A percentile compares a stretch with the other conserved stretches of the same genome.
phyloP scores from a whole-genome alignment of 1,140 invertebrate species.

The Marisa cornuarietis region DNA sequence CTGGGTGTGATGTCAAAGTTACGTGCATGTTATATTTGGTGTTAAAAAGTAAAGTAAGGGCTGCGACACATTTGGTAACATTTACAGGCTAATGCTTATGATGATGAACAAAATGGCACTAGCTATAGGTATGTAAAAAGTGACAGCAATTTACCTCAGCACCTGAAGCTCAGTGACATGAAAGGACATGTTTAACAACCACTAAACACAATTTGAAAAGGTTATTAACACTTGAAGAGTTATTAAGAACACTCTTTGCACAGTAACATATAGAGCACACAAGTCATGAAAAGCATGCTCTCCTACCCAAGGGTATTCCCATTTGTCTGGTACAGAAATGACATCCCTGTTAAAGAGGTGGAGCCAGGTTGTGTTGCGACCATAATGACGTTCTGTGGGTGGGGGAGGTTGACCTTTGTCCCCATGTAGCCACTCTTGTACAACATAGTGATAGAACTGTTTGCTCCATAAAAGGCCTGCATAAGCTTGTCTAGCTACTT shows the following conservation, averaged over 20 bases:
- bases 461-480: slow-evolving; percentile 67
- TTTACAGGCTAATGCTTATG: too few species aligned
- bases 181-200: too few species aligned
- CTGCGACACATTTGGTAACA: too few species aligned
- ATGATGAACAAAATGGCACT: too few species aligned
- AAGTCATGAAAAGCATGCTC: background rate
- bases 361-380: slow-evolving; percentile 63
- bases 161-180: too few species aligned
- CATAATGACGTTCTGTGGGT: slow-evolving; percentile 23
- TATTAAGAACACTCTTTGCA: background rate
- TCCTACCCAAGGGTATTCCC: slow-evolving; percentile 68
- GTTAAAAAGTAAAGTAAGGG: too few species aligned
- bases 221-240: too few species aligned
- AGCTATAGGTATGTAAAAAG: too few species aligned
- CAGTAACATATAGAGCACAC: background rate
- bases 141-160: too few species aligned
- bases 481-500: slow-evolving; percentile 63
- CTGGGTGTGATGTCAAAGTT: too few species aligned
- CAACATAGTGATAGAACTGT: slow-evolving; percentile 67
- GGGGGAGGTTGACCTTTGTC: slow-evolving; percentile 54
- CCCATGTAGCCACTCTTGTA: slow-evolving; percentile 61
- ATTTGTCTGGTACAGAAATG: slow-evolving; percentile 68
- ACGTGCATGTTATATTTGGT: too few species aligned
- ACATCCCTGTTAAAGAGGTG: slow-evolving; percentile 66
- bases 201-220: too few species aligned